These are phyloP conservation scores for Tarsius wallacei DNA, from an alignment of 2,797 vertebrate genomes.

Conservation along the genomic window DNA sequence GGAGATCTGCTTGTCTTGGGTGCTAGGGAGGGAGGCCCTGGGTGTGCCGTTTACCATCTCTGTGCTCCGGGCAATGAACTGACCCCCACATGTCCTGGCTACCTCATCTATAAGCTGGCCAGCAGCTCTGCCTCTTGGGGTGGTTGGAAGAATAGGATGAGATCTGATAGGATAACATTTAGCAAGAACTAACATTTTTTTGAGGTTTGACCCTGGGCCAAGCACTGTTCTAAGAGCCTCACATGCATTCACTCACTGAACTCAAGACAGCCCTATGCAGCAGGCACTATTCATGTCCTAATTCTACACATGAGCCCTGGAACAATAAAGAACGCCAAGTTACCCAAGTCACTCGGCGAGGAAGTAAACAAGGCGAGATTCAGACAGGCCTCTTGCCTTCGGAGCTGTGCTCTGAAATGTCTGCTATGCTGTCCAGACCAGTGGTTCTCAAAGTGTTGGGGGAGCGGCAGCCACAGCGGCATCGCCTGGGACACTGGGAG, in stretches of 20 bases:
- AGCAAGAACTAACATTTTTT: background rate
- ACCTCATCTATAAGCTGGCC: background rate
- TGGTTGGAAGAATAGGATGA: background rate
- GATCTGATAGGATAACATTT: background rate
- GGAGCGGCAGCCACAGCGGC: too few relatives aligned
- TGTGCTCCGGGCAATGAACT: background rate
- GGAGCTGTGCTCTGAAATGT: background rate
- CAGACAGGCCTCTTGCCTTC: background rate
- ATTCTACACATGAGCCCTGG: background rate
- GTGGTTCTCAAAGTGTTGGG: background rate
- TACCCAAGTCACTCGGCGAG: background rate
- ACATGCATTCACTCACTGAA: background rate
- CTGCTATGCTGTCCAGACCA: background rate
- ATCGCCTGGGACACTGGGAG: background rate
- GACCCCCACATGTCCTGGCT: background rate
- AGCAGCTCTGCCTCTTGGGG: background rate
- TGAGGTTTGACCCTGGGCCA: background rate
- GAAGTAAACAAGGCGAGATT: background rate
- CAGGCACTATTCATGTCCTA: background rate
- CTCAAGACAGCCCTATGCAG: background rate
- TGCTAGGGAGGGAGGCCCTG: background rate
- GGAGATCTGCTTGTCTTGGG: background rate
- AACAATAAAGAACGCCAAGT: slow-evolving; percentile 2
- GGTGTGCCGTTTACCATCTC: background rate
- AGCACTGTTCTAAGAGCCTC: background rate